Conservation (phyloP, 2,113 vertebrate species). For the Hippocampus barbouri region DNA sequence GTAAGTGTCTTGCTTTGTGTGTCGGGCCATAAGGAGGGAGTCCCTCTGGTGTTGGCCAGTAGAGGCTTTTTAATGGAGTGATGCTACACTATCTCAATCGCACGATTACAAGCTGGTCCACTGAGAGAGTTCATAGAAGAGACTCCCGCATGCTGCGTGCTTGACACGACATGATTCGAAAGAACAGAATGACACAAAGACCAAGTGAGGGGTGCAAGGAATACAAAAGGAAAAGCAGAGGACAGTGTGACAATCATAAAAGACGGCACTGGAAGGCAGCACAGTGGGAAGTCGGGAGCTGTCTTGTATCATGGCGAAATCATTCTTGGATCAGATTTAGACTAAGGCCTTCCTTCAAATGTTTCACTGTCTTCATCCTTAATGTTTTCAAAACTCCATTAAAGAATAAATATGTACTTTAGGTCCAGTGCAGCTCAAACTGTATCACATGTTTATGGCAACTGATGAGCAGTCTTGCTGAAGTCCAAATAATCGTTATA, state of each 20-base stretch:
- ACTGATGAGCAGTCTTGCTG: background rate
- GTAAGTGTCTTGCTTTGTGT: constrained; percentile 63
- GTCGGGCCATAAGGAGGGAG: constrained; percentile 48
- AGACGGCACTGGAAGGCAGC: background rate
- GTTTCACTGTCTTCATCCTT: no score
- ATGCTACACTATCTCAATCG: constrained; percentile 73
- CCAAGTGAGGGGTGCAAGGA: background rate
- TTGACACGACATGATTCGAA: background rate
- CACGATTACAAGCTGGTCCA: constrained; percentile 64
- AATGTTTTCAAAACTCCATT: no score
- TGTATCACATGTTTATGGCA: background rate
- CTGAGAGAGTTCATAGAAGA: constrained; percentile 24
- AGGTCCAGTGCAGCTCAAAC: background rate
- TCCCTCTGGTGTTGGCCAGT: constrained; percentile 66
- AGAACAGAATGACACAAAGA: background rate
- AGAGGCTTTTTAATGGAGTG: constrained; percentile 65
- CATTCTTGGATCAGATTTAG: background rate
- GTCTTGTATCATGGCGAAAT: background rate
- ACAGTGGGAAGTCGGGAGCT: background rate
- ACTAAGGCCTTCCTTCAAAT: background rate
- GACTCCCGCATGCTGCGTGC: background rate
- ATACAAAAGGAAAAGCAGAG: background rate
- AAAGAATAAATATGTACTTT: background rate
- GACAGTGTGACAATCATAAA: background rate
- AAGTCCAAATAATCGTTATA: no score